Evolutionary conservation across 2,797 vertebrate genomes (phyloP).

Genomic region (Botia kubotai): DNA sequence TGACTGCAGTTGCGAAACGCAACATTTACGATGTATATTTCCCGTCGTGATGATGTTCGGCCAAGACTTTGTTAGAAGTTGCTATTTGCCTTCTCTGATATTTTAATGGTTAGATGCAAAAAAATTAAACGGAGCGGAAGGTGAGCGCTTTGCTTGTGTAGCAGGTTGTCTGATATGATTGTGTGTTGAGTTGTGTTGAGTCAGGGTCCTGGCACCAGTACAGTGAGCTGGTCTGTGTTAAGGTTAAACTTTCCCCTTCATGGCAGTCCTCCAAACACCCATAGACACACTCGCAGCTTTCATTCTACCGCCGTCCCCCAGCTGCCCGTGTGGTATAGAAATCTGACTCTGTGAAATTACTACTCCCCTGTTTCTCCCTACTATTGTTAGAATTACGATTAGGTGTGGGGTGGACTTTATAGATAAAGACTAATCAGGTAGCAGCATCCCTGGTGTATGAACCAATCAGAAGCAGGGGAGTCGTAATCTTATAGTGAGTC

Average conservation of each 20-base stretch:
- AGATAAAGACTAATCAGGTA: too few relatives aligned
- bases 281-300: constrained; percentile 47
- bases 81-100: constrained; percentile 62
- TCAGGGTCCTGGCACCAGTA: constrained; percentile 43
- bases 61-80: constrained; percentile 56
- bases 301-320: constrained; percentile 25
- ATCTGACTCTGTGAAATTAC: too few relatives aligned
- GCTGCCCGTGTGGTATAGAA: constrained; percentile 14
- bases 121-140: constrained; percentile 16
- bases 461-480: too few relatives aligned
- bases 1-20: constrained; percentile 58
- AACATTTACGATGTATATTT: constrained; percentile 39
- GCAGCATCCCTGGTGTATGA: too few relatives aligned
- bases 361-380: too few relatives aligned
- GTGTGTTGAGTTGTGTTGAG: constrained; percentile 30
- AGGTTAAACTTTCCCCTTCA: constrained; percentile 36
- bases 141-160: constrained; percentile 35
- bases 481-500: too few relatives aligned
- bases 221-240: constrained; percentile 47
- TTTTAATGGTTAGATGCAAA: constrained; percentile 42
- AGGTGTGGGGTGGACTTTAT: too few relatives aligned
- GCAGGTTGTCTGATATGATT: constrained; percentile 12
- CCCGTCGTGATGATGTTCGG: constrained; percentile 57
- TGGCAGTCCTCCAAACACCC: constrained; percentile 38
- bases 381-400: too few relatives aligned